Evolutionary conservation across 2,888 invertebrate species (phyloP).

Genomic region (Leptopilina drosophilae): DNA sequence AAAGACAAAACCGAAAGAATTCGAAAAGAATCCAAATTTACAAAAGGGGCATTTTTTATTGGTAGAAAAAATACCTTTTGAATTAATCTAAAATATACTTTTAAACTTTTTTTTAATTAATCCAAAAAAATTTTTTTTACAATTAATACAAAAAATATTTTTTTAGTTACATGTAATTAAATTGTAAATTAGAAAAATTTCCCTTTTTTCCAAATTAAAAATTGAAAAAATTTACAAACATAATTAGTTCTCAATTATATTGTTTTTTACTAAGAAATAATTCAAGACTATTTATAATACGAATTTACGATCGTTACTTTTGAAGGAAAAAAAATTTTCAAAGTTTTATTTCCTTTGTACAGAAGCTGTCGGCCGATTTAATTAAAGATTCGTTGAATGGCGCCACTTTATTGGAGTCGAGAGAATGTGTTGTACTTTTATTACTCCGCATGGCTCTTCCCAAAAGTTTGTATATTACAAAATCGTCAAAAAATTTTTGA

Average conservation of each 20-base stretch:
- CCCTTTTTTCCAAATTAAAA: too few species aligned
- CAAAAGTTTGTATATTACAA: neutral
- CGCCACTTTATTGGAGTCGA: constrained; percentile 38
- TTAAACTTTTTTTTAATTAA: too few species aligned
- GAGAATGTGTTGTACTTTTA: constrained; percentile 34
- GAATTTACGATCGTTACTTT: constrained; percentile 28
- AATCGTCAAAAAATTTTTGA: neutral
- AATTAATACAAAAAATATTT: too few species aligned
- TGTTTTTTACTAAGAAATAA: neutral
- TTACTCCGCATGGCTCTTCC: constrained; percentile 30
- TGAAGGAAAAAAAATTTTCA: constrained; percentile 2
- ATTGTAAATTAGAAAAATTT: too few species aligned
- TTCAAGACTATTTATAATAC: neutral
- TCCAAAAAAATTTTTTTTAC: too few species aligned
- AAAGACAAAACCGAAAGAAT: neutral
- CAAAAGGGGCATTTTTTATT: too few species aligned
- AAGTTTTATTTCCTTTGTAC: constrained; percentile 33
- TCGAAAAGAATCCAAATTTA: too few species aligned
- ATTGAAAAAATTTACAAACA: too few species aligned
- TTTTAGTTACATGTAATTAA: too few species aligned
- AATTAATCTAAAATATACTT: too few species aligned
- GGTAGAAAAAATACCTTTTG: too few species aligned
- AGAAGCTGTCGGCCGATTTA: constrained; percentile 36
- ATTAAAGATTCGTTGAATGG: constrained; percentile 41
- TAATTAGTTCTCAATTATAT: too few species aligned